Percentiles rank a stretch among this genome's conserved stretches.
Evolutionary conservation across 1,140 invertebrate genomes (phyloP).

Genomic region (Panagrolaimus sp.): DNA sequence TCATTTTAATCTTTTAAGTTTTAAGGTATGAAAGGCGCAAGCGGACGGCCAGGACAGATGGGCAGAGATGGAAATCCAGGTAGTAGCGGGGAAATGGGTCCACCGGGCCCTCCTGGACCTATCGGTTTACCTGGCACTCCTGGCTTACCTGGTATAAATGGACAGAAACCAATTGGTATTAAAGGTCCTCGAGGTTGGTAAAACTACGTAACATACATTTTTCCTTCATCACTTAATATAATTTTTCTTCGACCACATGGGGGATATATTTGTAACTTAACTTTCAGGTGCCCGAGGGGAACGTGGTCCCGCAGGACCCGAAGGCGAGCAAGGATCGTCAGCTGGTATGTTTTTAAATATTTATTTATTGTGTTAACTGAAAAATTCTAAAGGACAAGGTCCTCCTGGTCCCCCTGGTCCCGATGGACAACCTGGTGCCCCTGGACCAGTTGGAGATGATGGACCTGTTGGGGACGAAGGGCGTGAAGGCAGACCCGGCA

Average conservation of each 20-base stretch:
- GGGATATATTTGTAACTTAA: too few relatives aligned
- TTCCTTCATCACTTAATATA: too few relatives aligned
- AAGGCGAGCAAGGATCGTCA: not conserved
- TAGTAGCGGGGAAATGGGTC: slow-evolving; percentile 8
- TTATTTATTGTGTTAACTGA: too few relatives aligned
- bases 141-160: slow-evolving; percentile 26
- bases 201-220: too few relatives aligned
- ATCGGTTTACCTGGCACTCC: slow-evolving; percentile 1
- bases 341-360: too few relatives aligned
- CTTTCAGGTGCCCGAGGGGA: not conserved
- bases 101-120: slow-evolving; percentile 16
- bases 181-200: slow-evolving; percentile 28
- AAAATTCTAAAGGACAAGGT: slow-evolving; percentile 18
- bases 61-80: slow-evolving; percentile 22
- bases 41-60: not conserved
- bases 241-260: too few relatives aligned
- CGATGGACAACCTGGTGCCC: not conserved
- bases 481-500: slow-evolving; percentile 11
- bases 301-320: slow-evolving; percentile 17
- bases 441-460: slow-evolving; percentile 17
- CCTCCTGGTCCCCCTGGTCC: slow-evolving; percentile 21
- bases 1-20: too few relatives aligned
- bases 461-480: slow-evolving; percentile 15
- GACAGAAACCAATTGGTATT: slow-evolving; percentile 23
- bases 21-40: not conserved